Evolutionary conservation across 2,797 vertebrate genomes (phyloP).

Genomic region (Malurus splendens): DNA sequence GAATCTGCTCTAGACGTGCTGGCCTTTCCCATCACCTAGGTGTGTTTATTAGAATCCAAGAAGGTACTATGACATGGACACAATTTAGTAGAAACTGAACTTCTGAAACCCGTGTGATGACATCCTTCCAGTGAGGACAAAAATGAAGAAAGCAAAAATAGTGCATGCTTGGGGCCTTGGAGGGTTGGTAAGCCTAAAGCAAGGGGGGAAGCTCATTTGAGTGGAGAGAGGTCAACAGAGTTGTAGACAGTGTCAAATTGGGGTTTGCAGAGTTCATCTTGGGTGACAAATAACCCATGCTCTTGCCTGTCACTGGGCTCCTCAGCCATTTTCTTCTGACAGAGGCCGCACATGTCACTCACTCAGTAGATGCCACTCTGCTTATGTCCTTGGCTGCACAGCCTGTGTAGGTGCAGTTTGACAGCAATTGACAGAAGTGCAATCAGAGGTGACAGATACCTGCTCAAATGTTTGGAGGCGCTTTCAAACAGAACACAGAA

Average conservation of each 20-base stretch:
- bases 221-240: too few species aligned
- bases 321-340: background rate
- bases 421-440: background rate
- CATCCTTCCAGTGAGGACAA: background rate
- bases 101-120: background rate
- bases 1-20: background rate
- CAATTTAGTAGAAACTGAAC: background rate
- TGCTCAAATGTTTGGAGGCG: background rate
- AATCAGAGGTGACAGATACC: background rate
- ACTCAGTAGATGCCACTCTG: background rate
- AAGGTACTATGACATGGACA: background rate
- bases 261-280: background rate
- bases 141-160: background rate
- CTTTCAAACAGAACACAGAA: background rate
- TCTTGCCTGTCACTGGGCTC: background rate
- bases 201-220: background rate
- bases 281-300: fast-evolving
- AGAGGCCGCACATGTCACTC: background rate
- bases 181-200: background rate
- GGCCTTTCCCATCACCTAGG: background rate
- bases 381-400: fast-evolving
- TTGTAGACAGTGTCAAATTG: background rate
- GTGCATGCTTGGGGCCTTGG: background rate
- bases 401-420: background rate
- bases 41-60: background rate